Base-by-base conservation (phyloP, 1,140 invertebrate species). In the Leptopilina clavipes region DNA sequence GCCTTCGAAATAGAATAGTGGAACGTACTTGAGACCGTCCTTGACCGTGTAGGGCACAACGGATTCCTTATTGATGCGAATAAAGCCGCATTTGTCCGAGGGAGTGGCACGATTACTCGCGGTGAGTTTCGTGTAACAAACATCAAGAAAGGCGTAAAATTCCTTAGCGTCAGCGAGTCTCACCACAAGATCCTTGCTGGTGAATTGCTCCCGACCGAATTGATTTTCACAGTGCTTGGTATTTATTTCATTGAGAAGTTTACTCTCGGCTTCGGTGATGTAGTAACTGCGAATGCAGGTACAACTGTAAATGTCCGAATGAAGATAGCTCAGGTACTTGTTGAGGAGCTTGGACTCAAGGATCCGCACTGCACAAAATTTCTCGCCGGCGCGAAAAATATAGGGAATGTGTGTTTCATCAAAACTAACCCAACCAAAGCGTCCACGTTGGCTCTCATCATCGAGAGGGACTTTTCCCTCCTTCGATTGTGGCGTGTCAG, bases 201-300 rank as follows among this genome's bases (percentile, higher is more conserved):
- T 96, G 87, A 98, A 99, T n/a, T 93, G 92, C 78, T 97, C 96
- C 56, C 94, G 93, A 0, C 97, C 97, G 90, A 96, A 99, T 82
- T 97, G 94, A 79, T 92, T 94, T 82, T 98, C 97, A 92, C 97
- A 98, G 86, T 99, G 98, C 88, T 95, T 95, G 40, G 93, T 91
- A 90, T 98, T 99, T 77, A 99, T 98, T 89, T 98, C 97, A 87
- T 97, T 98, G 25, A 98, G 92, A 14, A 98, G 91, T 77, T 95
- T 94, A 65, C 96, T 95, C 91, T 99, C 97, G 3, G 94, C 93
- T 79, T 97, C 95, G 7, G 97, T 98, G 74, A 98, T 97, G 87
- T 96, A 98, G 88, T 97, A 97, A 91, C 96, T 97, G 75, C 96
- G 93, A 72, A 99, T 96, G 87, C 95, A 96, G 1, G 96, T 97